These are phyloP conservation scores for Chydorus sphaericus DNA, from an alignment of 2,888 invertebrate species.

Conservation along the genomic window DNA sequence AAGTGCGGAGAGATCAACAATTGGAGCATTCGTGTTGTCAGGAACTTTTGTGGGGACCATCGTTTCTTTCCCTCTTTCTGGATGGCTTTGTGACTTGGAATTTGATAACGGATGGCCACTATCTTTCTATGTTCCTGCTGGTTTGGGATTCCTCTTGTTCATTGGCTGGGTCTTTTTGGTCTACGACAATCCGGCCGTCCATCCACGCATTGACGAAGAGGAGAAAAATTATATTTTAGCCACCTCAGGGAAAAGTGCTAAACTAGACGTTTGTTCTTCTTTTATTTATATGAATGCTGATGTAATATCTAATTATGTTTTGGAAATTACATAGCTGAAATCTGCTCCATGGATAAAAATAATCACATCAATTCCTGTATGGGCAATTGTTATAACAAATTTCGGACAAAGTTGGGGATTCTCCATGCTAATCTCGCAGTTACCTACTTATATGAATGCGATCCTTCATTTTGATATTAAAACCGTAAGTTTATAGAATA, in stretches of 20 bases:
- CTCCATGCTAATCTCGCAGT: slow-evolving; percentile 75
- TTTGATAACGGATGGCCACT: slow-evolving; percentile 22
- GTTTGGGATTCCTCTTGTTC: slow-evolving; percentile 29
- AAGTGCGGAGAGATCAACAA: slow-evolving; percentile 1
- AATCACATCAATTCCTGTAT: slow-evolving; percentile 63
- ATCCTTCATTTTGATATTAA: slow-evolving; percentile 68
- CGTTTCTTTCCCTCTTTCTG: slow-evolving; percentile 10
- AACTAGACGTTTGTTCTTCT: no score
- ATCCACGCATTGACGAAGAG: slow-evolving; percentile 55
- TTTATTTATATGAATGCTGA: not conserved
- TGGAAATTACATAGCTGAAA: slow-evolving; percentile 25
- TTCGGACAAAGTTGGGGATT: slow-evolving; percentile 67
- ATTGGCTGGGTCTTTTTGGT: slow-evolving; percentile 29
- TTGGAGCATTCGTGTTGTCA: slow-evolving; percentile 9
- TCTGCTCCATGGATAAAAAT: slow-evolving; percentile 63
- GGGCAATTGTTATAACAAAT: slow-evolving; percentile 73
- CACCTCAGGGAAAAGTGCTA: no score
- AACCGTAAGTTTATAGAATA: no score
- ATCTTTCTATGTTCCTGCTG: slow-evolving; percentile 27
- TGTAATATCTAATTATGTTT: no score
- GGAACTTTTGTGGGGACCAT: slow-evolving; percentile 13
- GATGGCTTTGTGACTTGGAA: slow-evolving; percentile 3
- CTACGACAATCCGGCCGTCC: slow-evolving; percentile 45
- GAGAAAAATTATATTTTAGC: slow-evolving; percentile 42
- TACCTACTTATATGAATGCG: slow-evolving; percentile 81